These are phyloP conservation scores for Labeo calbasu DNA, from an alignment of 2,797 vertebrate species.

Conservation along the genomic window DNA sequence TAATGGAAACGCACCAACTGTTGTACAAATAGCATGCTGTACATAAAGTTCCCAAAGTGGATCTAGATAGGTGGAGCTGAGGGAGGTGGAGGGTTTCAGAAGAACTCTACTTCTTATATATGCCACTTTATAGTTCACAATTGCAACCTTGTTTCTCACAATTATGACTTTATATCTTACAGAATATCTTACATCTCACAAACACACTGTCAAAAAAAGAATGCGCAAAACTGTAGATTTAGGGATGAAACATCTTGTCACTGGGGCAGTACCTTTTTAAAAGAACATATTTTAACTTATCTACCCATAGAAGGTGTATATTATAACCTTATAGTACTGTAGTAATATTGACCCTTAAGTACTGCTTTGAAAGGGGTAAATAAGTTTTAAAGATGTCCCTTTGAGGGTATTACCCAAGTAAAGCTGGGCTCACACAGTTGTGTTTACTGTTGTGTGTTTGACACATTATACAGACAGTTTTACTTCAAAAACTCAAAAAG, in stretches of 20 bases:
- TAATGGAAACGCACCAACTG: too few species aligned
- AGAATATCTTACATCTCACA: not conserved
- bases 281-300: not conserved
- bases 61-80: not conserved
- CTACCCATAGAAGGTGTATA: not conserved
- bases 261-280: not conserved
- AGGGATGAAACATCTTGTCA: not conserved
- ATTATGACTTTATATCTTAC: not conserved
- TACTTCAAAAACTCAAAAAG: too few species aligned
- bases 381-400: not conserved
- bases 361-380: not conserved
- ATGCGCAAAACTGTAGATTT: not conserved
- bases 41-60: not conserved
- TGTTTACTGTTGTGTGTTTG: too few species aligned
- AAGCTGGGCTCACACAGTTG: too few species aligned
- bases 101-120: too few species aligned
- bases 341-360: not conserved
- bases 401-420: not conserved
- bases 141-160: not conserved
- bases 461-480: too few species aligned
- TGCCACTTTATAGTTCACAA: too few species aligned
- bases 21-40: not conserved
- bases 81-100: not conserved
- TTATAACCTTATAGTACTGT: not conserved
- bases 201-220: not conserved